Evolutionary conservation across 2,797 vertebrate species (phyloP), one percentile per base, ranked within the genome.

Genomic region (Notolepis coatsorum): DNA sequence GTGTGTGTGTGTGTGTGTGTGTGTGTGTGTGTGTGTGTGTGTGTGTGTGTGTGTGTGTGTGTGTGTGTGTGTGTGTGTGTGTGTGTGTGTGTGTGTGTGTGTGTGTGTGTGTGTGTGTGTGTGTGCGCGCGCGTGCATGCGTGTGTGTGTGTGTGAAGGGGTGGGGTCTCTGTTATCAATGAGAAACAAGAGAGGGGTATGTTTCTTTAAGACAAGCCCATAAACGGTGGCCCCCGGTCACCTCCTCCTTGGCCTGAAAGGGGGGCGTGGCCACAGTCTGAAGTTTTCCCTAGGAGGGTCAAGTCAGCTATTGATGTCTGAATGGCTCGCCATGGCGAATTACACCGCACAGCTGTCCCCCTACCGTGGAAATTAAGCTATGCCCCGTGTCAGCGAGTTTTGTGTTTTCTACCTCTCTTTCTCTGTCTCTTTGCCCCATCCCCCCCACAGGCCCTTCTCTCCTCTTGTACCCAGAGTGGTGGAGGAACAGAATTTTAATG

Each of bases 331-430:
- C 96, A 97, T 94, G 96, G 96, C 95, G 95, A 96, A 97, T 97
- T 97, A 97, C 95, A 95, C 94, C 92, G 95, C 93, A 96, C 97
- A 98, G 97, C 97, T 98, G 96, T 97, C 96, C 95, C 95, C 83
- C 94, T 93, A 98, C 97, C 96, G 96, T 99, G 97, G 95, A 99
- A 98, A 99, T 99, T 97, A 98, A 98, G 97, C 98, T 98, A 98
- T 98, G 96, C 95, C 96, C 96, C 94, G 93, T 98, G 96, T 99
- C 97, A 99, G 97, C 96, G 95, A 96, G 94, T 93, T 93, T 93
- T 93, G 90, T 92, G 84, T 91, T 90, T 88, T 85, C 78, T 90
- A 83, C 85, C 82, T 88, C 70, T 89, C 85, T 88, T 88, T 89
- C 81, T 73, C 64, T 66, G 68, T 25, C 43, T 42, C 51, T 71